Evolutionary conservation across 2,888 invertebrate species (phyloP).

Genomic region (Lamellibrachia satsuma): DNA sequence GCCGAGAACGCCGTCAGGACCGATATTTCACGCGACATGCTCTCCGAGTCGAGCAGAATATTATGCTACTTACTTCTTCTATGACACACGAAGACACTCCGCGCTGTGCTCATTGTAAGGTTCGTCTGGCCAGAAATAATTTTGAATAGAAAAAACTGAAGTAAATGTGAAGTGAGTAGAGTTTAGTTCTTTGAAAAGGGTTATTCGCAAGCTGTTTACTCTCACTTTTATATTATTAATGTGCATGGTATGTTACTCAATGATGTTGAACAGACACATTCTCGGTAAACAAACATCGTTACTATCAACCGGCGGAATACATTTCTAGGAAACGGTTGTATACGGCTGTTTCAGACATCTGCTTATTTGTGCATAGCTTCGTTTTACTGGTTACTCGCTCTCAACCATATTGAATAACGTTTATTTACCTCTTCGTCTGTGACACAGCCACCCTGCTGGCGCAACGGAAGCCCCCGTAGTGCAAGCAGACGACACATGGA

Average conservation of each 20-base stretch:
- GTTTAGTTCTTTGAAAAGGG: background rate
- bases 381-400: background rate
- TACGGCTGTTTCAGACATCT: constrained; percentile 10
- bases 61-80: background rate
- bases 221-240: background rate
- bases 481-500: constrained; percentile 12
- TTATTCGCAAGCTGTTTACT: background rate
- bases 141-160: background rate
- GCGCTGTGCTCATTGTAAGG: background rate
- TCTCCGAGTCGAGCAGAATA: background rate
- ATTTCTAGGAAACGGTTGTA: background rate
- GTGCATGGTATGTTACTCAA: background rate
- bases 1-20: background rate
- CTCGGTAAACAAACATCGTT: background rate
- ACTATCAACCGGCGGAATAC: background rate
- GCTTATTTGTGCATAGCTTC: constrained; percentile 3
- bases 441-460: background rate
- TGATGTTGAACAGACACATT: background rate
- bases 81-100: background rate
- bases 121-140: background rate
- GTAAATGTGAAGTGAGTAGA: background rate
- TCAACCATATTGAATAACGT: constrained; percentile 3
- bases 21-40: no score
- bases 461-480: constrained; percentile 3
- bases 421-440: background rate